These are phyloP conservation scores for Sitophilus oryzae DNA, from an alignment of 1,140 invertebrate species.

Conservation along the genomic window DNA sequence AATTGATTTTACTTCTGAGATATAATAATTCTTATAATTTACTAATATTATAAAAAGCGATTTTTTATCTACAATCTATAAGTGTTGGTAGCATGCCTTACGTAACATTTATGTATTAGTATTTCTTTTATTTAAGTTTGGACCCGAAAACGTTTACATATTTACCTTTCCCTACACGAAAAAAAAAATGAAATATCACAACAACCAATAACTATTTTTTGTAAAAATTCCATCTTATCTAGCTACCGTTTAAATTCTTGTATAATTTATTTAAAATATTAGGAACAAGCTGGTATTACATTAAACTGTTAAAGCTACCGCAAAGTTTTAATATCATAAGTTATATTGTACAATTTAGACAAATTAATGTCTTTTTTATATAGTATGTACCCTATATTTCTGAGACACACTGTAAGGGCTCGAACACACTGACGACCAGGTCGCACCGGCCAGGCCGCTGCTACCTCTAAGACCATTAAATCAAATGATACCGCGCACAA, in stretches of 20 bases:
- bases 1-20: no score
- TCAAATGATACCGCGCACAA: no score
- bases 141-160: constrained; percentile 17
- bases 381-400: no score
- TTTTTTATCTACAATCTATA: background rate
- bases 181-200: constrained; percentile 17
- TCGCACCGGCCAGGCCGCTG: no score
- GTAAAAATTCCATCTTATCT: background rate
- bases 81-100: background rate
- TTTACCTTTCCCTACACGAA: background rate
- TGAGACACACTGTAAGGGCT: no score
- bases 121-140: constrained; percentile 13
- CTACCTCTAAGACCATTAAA: no score
- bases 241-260: constrained; percentile 1
- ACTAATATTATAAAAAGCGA: background rate
- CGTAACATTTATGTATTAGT: background rate
- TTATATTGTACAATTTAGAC: constrained; percentile 8
- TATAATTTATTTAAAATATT: constrained; percentile 20
- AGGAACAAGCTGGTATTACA: constrained; percentile 19
- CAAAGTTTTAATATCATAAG: constrained; percentile 17
- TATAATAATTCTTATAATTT: no score
- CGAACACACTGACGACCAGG: no score
- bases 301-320: constrained; percentile 22
- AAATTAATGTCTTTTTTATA: no score
- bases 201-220: constrained; percentile 6